Conservation (phyloP, 2,797 vertebrate genomes). For the Oryzias sinensis region DNA sequence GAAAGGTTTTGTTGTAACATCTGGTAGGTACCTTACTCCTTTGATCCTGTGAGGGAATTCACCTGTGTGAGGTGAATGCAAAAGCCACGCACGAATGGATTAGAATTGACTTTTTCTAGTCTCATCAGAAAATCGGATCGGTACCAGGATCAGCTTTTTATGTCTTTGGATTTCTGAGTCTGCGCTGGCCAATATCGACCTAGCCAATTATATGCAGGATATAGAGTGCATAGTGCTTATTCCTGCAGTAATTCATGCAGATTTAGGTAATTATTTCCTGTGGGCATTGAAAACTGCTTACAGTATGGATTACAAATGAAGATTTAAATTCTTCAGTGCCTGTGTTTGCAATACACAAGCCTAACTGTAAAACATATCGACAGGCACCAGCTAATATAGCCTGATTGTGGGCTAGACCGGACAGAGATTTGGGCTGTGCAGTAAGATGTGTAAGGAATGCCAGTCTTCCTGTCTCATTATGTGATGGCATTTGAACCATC, state of each 20-base stretch:
- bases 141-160: not conserved
- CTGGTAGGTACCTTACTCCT: constrained; percentile 40
- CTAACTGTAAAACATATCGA: constrained; percentile 22
- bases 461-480: constrained; percentile 18
- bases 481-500: constrained; percentile 36
- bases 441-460: constrained; percentile 14
- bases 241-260: no score
- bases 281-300: constrained; percentile 13
- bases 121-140: not conserved
- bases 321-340: constrained; percentile 2
- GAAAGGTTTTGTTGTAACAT: constrained; percentile 46
- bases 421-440: constrained; percentile 19
- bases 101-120: not conserved
- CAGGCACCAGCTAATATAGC: constrained; percentile 22
- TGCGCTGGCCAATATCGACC: not conserved
- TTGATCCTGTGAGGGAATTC: constrained; percentile 21
- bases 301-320: not conserved
- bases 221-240: no score
- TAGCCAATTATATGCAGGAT: no score
- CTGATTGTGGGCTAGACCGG: not conserved
- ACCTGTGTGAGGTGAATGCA: not conserved
- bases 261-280: no score
- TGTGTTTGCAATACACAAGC: constrained; percentile 19
- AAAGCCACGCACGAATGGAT: no score
- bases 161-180: not conserved